Evolutionary conservation across 2,888 invertebrate genomes (phyloP).

Genomic region (Lycaena phlaeas): DNA sequence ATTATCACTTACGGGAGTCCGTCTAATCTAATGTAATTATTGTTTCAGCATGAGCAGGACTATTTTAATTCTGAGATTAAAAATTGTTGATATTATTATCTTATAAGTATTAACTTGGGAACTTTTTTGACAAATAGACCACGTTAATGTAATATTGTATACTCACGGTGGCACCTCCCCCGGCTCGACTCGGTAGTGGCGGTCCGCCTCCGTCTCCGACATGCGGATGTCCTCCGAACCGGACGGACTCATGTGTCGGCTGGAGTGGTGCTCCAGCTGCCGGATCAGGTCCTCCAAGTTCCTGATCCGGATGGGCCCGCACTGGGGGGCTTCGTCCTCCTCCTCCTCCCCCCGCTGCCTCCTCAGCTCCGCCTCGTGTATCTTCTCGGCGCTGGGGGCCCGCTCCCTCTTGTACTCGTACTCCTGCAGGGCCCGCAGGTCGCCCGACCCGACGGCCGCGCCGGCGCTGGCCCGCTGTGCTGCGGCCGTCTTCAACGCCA

Average conservation of each 20-base stretch:
- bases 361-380: conserved; percentile 79
- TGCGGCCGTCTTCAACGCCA: conserved; percentile 89
- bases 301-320: conserved; percentile 89
- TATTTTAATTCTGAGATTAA: too few species aligned
- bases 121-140: too few species aligned
- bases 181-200: conserved; percentile 86
- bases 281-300: conserved; percentile 93
- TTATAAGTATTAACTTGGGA: too few species aligned
- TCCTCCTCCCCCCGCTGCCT: conserved; percentile 72
- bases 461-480: conserved; percentile 74
- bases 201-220: conserved; percentile 92
- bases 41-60: too few species aligned
- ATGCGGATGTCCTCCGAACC: conserved; percentile 92
- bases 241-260: conserved; percentile 90
- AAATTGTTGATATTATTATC: too few species aligned
- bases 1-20: too few species aligned
- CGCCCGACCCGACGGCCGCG: conserved; percentile 49
- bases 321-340: conserved; percentile 83
- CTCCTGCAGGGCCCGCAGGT: conserved; percentile 62
- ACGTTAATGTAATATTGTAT: too few species aligned
- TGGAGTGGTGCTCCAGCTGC: conserved; percentile 89
- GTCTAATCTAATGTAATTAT: too few species aligned
- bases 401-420: conserved; percentile 75
- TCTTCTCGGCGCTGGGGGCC: conserved; percentile 80
- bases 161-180: conserved; percentile 61